A percentile compares a stretch with the other conserved stretches of the same genome.
Evolutionary conservation across 2,888 invertebrate species (phyloP).

Genomic region (Lamproptera curius): DNA sequence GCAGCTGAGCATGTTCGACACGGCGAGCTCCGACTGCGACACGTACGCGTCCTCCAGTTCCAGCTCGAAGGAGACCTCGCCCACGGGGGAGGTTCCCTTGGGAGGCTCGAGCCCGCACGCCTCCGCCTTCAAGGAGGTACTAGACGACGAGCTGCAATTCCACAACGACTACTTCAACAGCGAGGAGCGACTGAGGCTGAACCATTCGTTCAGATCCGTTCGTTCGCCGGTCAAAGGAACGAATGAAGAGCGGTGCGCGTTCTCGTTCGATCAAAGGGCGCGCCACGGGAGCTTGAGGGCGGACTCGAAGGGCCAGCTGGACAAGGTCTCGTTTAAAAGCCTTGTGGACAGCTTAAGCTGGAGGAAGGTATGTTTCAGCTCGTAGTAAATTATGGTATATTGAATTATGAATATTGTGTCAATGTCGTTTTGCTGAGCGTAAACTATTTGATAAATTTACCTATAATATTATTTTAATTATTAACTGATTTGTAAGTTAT

Average conservation of each 20-base stretch:
- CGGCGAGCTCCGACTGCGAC: slow-evolving; percentile 85
- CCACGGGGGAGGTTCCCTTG: slow-evolving; percentile 62
- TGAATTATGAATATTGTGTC: too few species aligned
- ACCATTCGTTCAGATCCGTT: slow-evolving; percentile 54
- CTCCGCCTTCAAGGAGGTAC: slow-evolving; percentile 29
- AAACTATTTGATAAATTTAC: not conserved
- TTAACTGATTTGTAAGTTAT: too few species aligned
- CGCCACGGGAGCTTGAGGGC: slow-evolving; percentile 46
- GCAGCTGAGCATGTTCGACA: slow-evolving; percentile 84
- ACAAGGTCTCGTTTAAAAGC: slow-evolving; percentile 54
- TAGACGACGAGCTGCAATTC: slow-evolving; percentile 50
- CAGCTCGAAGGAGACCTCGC: slow-evolving; percentile 80
- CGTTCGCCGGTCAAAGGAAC: slow-evolving; percentile 41
- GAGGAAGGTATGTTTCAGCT: slow-evolving; percentile 42
- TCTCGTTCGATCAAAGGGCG: slow-evolving; percentile 45
- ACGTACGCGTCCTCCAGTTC: slow-evolving; percentile 79
- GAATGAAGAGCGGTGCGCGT: slow-evolving; percentile 41
- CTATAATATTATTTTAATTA: too few species aligned
- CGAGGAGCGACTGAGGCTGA: slow-evolving; percentile 46
- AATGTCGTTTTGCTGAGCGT: too few species aligned
- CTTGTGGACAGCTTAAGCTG: slow-evolving; percentile 47
- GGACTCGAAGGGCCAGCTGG: slow-evolving; percentile 53
- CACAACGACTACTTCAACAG: slow-evolving; percentile 62
- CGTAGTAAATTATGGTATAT: too few species aligned
- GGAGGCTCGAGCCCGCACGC: slow-evolving; percentile 48